These are phyloP conservation scores for Papilio dardanus DNA, from an alignment of 1,140 invertebrate genomes.

Conservation along the genomic window DNA sequence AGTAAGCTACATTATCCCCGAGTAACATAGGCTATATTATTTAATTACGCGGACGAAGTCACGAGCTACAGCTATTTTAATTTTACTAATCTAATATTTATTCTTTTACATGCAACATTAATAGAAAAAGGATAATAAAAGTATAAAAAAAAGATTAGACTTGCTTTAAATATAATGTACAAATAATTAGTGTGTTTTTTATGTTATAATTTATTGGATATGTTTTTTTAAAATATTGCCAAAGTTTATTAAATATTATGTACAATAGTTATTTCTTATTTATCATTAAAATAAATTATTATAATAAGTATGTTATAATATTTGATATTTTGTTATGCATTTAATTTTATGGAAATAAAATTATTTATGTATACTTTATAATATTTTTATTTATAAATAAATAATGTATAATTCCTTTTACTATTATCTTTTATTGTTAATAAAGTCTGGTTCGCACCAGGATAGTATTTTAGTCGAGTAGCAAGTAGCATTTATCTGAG, in stretches of 20 bases:
- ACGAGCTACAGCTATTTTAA: too few relatives aligned
- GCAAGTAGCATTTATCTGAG: too few relatives aligned
- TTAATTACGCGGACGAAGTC: too few relatives aligned
- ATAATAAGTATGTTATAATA: neutral
- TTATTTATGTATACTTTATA: neutral
- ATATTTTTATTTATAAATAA: slow-evolving; percentile 12
- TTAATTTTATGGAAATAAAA: neutral
- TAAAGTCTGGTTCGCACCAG: too few relatives aligned
- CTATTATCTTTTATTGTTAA: too few relatives aligned
- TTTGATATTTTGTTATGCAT: neutral
- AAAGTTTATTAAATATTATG: neutral
- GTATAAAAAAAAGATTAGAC: neutral
- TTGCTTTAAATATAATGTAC: neutral
- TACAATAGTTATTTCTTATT: neutral
- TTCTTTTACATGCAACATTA: neutral
- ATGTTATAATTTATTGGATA: neutral
- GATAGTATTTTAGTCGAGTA: too few relatives aligned
- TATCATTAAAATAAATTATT: neutral
- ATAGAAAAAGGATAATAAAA: neutral
- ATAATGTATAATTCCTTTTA: too few relatives aligned
- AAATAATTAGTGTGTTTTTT: neutral
- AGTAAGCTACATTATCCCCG: neutral
- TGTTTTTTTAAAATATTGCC: neutral
- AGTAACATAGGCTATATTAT: too few relatives aligned
- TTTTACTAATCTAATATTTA: neutral